Evolutionary conservation across 2,113 vertebrate species (phyloP).

Genomic region (Hyperopisus bebe): DNA sequence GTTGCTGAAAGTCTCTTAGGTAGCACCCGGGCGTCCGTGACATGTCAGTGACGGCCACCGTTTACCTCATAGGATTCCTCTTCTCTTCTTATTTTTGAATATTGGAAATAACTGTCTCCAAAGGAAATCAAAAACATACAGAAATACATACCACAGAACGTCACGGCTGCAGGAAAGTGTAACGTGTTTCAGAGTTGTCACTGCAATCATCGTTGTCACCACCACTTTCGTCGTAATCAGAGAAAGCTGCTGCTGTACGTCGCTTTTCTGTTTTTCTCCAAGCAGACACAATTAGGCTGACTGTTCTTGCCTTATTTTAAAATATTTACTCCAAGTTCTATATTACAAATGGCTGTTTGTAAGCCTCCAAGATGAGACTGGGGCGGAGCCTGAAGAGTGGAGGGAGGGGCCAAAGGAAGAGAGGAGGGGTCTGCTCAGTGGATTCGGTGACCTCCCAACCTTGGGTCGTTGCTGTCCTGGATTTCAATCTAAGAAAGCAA

Average conservation of each 20-base stretch:
- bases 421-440: slow-evolving; percentile 45
- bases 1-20: background rate
- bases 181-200: background rate
- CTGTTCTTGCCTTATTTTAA: background rate
- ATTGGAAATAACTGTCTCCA: slow-evolving; percentile 10
- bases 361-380: background rate
- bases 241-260: background rate
- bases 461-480: slow-evolving; percentile 55
- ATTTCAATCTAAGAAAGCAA: slow-evolving; percentile 53
- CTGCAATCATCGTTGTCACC: background rate
- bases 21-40: slow-evolving; percentile 9
- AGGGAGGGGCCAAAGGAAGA: background rate
- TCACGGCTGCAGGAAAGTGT: background rate
- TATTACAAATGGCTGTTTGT: slow-evolving; percentile 15
- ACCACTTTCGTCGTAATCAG: background rate
- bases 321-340: background rate
- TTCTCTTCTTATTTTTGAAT: background rate
- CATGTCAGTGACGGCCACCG: background rate
- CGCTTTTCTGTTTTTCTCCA: background rate
- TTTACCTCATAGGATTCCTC: background rate
- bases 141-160: slow-evolving; percentile 11
- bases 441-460: slow-evolving; percentile 50
- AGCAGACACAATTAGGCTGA: background rate
- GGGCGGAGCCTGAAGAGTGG: slow-evolving; percentile 12
- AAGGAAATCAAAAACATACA: slow-evolving; percentile 14